Evolutionary conservation across 2,797 vertebrate species (phyloP).

Genomic region (Telmatherina bonti): DNA sequence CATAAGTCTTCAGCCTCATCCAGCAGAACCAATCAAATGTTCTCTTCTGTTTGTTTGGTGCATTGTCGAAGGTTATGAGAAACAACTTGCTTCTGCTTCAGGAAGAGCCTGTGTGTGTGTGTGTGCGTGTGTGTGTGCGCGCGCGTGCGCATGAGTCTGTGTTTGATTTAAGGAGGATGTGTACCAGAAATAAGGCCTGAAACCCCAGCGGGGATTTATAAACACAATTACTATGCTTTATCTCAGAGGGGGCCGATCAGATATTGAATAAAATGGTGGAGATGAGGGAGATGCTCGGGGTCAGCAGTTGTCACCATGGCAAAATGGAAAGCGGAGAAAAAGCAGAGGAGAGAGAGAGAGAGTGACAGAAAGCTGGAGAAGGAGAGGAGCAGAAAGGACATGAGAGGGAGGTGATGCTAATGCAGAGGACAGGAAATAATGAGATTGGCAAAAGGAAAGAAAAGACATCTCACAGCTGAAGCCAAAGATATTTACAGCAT

Average conservation of each 20-base stretch:
- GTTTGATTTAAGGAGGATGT: slow-evolving; percentile 51
- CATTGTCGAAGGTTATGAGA: slow-evolving; percentile 51
- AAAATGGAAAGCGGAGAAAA: slow-evolving; percentile 37
- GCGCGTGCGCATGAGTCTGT: slow-evolving; percentile 1
- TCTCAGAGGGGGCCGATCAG: slow-evolving; percentile 63
- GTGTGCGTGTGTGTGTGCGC: neutral
- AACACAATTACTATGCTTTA: slow-evolving; percentile 70
- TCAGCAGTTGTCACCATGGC: slow-evolving; percentile 60
- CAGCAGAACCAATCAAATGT: slow-evolving; percentile 43
- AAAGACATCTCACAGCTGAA: neutral
- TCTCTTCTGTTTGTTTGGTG: slow-evolving; percentile 50
- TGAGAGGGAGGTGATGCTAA: neutral
- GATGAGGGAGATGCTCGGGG: slow-evolving; percentile 58
- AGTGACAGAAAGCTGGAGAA: neutral
- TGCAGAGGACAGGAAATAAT: neutral
- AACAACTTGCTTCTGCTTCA: slow-evolving; percentile 37
- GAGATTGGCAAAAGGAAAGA: neutral
- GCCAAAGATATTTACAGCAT: neutral
- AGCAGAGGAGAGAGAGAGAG: slow-evolving; percentile 14
- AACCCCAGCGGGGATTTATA: slow-evolving; percentile 61
- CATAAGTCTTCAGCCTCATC: slow-evolving; percentile 14
- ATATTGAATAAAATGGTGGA: slow-evolving; percentile 61
- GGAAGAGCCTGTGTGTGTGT: slow-evolving; percentile 16
- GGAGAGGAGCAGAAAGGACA: neutral
- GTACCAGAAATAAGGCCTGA: slow-evolving; percentile 61